Evolutionary conservation across 2,888 invertebrate species (phyloP), one percentile per base, ranked within the genome.

Genomic region (Euplagia quadripunctaria): DNA sequence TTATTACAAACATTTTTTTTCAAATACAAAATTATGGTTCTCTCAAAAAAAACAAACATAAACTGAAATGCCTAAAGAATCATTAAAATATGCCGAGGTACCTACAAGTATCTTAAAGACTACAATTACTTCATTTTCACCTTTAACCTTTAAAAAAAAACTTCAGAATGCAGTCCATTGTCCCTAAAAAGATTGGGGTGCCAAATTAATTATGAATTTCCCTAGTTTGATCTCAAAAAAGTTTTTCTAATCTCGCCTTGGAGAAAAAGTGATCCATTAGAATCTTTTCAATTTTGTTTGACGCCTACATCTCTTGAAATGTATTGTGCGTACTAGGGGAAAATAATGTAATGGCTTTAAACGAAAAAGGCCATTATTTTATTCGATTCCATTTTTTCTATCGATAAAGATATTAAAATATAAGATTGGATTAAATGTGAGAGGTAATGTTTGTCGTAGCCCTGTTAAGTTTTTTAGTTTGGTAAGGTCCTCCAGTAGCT

Each of bases 121-220:
- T 73, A 75, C 51, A 73, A 79, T 71, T 69, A 71, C 11, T 42
- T 68, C 73, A 78, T 73, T 82, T 74, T 61, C 68, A 52, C 68
- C 58, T 68, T 73, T 43, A 69, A 68, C 64, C 61, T 42, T 70
- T 73, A 70, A 69, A 68, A 41, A 72, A 76, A 77, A 61, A 46
- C 72, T 76, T 52, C 58, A 68, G 72, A 82, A 79, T 81, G 77
- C 77, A 82, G 41, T 72, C 73, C 42, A 75, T 83, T 83, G 79
- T 85, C 12, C 66, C 73, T 65, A 61, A 67, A 66, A 68, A 82
- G 73, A 76, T 75, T 79, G 64, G 79, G 87, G 86, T 82, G 80
- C 77, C 80, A 84, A 85, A 88, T 88, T 86, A 89, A 87, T 87
- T 87, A 89, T 87, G 85, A 83, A 86, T 86, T 84, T 82, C 83